Evolutionary conservation across 2,113 vertebrate genomes (phyloP), one percentile per base, ranked within the genome.

Genomic region (Crypturellus undulatus): DNA sequence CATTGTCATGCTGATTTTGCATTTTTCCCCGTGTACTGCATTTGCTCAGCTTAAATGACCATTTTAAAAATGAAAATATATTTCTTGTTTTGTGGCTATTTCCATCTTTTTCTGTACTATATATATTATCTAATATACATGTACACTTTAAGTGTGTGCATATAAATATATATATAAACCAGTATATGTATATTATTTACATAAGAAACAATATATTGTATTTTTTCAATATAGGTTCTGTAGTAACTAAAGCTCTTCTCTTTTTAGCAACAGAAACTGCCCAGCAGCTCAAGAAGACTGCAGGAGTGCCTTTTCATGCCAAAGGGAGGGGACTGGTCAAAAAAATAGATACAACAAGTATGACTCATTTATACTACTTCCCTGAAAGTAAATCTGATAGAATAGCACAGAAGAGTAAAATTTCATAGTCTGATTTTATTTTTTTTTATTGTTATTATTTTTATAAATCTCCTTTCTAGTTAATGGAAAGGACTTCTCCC

Each of bases 291-390:
- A 99, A 99, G 97, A 99, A 99, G 97, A 99, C 98, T 3, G 98
- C 99, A 4, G 99, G 99, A 91, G 99, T 99, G 96, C 99, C 99
- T 91, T 99, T 99, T 95, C 99, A 99, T 19, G 98, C 99, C 96
- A 99, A 99, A 98, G 99, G 99, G 95, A 98, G 99, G 84, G 99
- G 99, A n/a, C 93, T 99, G 84, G 99, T 99, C 49, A 99, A 99
- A 96, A 99, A 99, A 97, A 98, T 99, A 88, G 99, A 99, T 97
- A 99, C 99, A 2, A 99, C 99, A 56, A 99, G 99, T 99, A 98
- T 98, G 99, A 79, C 28, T 52, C 36, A 16, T 32, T 95, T 86
- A 22, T 28, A n/a, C 84, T 73, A n/a, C 38, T 89, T 86, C 18
- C 15, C 2, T 3, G 58, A 81, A 75, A 72, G 52, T 92, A 92